Base-by-base conservation (phyloP, 2,888 invertebrate species). In the Digitonthophagus gazella region DNA sequence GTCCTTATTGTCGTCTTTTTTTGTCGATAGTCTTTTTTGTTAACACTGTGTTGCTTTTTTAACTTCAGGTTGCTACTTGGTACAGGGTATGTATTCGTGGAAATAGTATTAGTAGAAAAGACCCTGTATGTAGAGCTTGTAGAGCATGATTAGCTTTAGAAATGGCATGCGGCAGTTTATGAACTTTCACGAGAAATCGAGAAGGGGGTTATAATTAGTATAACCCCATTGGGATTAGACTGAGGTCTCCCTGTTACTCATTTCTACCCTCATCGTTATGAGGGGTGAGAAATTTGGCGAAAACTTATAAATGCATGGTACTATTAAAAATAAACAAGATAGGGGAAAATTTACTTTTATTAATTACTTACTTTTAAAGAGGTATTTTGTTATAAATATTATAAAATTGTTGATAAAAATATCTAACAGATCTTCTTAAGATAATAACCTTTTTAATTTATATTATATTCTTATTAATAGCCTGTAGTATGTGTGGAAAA, bases 21-120 rank as follows among this genome's bases (percentile, higher is more conserved):
- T 69, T 64, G 63, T 68, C 69, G 67, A 69, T 67, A 2, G 28
- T 11, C 28, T 44, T 11, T 44, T 44, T 44, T 44, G 28, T 44
- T 44, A 44, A 64, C 18, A 61, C 61, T 71, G 68, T 75, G 76
- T 73, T 76, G 75, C 75, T 76, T 77, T 69, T 74, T 76, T 75
- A 44, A 44, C 78, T 71, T 71, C 89, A 93, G 93, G 93, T 93
- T 89, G 93, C 93, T 86, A 90, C 91, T 87, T 93, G 93, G 93
- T 93, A 91, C 89, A 90, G 93, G 93, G 93, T 93, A 93, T 88
- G 93, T 92, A 86, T 61, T 61, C 19, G 19, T 61, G n/a, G n/a
- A n/a, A 61, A 61, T 20, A 18, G 20, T 57, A 57, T 61, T n/a
- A 15, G 18, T 61, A 61, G n/a, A 61, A 44, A 44, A 44, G 11